Evolutionary conservation across 1,140 invertebrate species (phyloP), one percentile per base, ranked within the genome.

Genomic region (Temnothorax nylanderi): DNA sequence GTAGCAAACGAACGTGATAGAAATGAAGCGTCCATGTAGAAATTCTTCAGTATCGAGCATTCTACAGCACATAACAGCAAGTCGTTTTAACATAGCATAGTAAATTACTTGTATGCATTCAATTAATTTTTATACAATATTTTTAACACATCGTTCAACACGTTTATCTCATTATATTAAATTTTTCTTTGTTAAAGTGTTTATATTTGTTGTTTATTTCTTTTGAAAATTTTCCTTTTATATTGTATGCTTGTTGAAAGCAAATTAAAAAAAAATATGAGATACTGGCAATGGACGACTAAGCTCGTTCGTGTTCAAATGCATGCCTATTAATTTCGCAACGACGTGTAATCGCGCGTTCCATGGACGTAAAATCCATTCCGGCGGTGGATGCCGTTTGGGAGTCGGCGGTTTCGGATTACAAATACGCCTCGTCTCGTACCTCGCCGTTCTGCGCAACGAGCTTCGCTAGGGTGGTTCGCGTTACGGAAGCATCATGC

Each of bases 401-500:
- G 80, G 54, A 84, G 67, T 64, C 72, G 74, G 75, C 32, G 75
- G 71, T 85, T 78, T 85, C 74, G 60, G 49, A 67, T 85, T 77
- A 85, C 74, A 67, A 85, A 85, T 85, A 65, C 75, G 82, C 49
- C 78, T 82, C 78, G 78, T 47, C 65, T 72, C 78, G 78, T 82
- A 49, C 41, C 56, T 77, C 34, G 71, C 51, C 67, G 67, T 82
- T 82, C 77, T 26, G 21, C 47, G 37, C 51, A 77, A 88, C 76
- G 74, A 16, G 69, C 26, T 21, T 62, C 13, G 77, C 58, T 51
- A 26, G 44, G 65, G 85, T 64, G 18, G 37, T 76, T 65, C 78
- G 44, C 67, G 67, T 77, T 67, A 88, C 85, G 75, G 88, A 91
- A 89, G 88, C 90, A 91, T 92, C 88, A 88, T 88, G 90, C 89